A percentile compares a stretch with the other conserved stretches of the same genome.
These are phyloP conservation scores for Upupa epops DNA, from an alignment of 2,113 vertebrate genomes.

Conservation along the genomic window DNA sequence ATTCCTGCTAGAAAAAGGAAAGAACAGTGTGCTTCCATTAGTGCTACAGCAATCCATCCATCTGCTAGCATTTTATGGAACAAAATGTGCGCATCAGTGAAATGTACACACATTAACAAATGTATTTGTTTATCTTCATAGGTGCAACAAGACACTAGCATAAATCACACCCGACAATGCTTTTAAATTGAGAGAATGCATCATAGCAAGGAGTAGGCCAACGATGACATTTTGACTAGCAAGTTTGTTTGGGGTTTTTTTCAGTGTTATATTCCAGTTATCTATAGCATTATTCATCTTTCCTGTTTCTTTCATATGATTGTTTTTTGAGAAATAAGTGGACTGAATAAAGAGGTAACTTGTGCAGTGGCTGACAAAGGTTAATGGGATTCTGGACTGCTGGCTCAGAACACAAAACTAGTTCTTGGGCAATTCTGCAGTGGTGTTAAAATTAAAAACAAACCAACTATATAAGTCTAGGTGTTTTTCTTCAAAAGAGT, in stretches of 20 bases:
- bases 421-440: not conserved
- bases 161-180: not conserved
- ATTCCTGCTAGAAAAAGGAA: conserved; percentile 17
- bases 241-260: not conserved
- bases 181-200: not conserved
- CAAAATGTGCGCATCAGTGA: not conserved
- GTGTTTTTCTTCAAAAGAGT: too few relatives aligned
- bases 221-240: not conserved
- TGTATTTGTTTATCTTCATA: not conserved
- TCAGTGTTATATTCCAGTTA: not conserved
- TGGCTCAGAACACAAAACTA: not conserved
- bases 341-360: not conserved
- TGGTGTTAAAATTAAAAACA: not conserved
- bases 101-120: not conserved
- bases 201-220: not conserved
- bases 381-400: not conserved
- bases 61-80: not conserved
- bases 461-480: too few relatives aligned
- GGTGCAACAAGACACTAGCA: not conserved
- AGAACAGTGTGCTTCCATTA: not conserved
- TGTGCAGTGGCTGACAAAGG: not conserved
- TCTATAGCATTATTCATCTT: not conserved
- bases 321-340: not conserved
- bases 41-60: not conserved
- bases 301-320: not conserved